Conservation (phyloP, 2,797 vertebrate species). For the Sarcophilus harrisii region DNA sequence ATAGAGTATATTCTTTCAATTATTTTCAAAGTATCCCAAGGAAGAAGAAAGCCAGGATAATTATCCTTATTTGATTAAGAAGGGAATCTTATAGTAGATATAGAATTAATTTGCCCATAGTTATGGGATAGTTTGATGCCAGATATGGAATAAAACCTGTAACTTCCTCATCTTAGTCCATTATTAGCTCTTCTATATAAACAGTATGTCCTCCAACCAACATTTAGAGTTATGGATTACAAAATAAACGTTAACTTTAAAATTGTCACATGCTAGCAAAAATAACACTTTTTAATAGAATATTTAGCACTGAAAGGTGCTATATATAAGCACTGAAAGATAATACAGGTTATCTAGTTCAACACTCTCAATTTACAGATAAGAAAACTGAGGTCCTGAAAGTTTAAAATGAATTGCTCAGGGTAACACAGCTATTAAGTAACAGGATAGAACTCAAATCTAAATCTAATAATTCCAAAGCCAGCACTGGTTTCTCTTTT, state of each 20-base stretch:
- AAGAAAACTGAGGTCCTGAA: neutral
- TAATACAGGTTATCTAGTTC: neutral
- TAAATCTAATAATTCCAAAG: neutral
- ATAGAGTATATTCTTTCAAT: slow-evolving; percentile 10
- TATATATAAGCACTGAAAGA: too few species aligned
- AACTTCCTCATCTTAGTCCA: neutral
- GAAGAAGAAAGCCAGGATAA: neutral
- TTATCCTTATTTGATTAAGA: neutral
- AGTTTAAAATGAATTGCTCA: neutral
- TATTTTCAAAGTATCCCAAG: slow-evolving; percentile 26
- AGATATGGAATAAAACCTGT: neutral
- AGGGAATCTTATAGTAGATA: neutral
- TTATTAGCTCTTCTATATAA: neutral
- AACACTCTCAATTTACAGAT: neutral
- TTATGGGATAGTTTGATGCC: neutral
- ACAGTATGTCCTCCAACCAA: neutral
- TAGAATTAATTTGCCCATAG: neutral
- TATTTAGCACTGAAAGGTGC: neutral
- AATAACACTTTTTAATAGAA: neutral
- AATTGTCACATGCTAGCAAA: neutral
- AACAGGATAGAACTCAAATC: neutral
- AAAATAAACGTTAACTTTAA: neutral
- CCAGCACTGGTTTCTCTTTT: neutral
- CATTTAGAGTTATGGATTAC: neutral
- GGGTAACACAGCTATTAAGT: neutral